A percentile compares a stretch with the other conserved stretches of the same genome.
Conservation (phyloP, 1,140 invertebrate genomes). For the Caenorhabditis remanei region DNA sequence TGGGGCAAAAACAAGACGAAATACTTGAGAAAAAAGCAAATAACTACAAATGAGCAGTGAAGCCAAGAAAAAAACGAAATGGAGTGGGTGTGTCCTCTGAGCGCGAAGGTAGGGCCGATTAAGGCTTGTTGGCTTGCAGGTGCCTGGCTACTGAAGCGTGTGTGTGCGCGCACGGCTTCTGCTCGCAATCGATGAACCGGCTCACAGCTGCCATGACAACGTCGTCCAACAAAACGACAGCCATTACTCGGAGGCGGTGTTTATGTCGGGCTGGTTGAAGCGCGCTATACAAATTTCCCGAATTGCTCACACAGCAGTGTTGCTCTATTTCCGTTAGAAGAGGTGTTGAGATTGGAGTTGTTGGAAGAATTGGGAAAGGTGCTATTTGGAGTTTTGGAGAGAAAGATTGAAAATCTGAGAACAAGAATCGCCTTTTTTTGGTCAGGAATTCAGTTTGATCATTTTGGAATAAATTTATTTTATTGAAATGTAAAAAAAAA, state of each 20-base stretch:
- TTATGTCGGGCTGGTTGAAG: not conserved
- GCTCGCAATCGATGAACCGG: constrained; percentile 9
- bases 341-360: not conserved
- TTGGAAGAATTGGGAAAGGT: not conserved
- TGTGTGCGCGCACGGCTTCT: not conserved
- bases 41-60: not conserved
- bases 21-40: not conserved
- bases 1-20: not conserved
- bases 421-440: too few species aligned
- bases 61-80: not conserved
- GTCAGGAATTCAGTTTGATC: too few species aligned
- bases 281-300: constrained; percentile 33
- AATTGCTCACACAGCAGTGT: constrained; percentile 27
- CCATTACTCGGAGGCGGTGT: constrained; percentile 2
- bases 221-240: constrained; percentile 24
- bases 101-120: not conserved
- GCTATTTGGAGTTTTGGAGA: not conserved
- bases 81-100: not conserved
- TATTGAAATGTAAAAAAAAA: too few species aligned
- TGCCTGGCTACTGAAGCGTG: constrained; percentile 37
- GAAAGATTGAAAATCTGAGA: not conserved
- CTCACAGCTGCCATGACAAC: constrained; percentile 49
- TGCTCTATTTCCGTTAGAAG: constrained; percentile 38
- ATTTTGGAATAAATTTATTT: too few species aligned
- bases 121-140: constrained; percentile 19